These are phyloP conservation scores for Alouatta palliata DNA, from an alignment of 2,113 vertebrate species.

Conservation along the genomic window DNA sequence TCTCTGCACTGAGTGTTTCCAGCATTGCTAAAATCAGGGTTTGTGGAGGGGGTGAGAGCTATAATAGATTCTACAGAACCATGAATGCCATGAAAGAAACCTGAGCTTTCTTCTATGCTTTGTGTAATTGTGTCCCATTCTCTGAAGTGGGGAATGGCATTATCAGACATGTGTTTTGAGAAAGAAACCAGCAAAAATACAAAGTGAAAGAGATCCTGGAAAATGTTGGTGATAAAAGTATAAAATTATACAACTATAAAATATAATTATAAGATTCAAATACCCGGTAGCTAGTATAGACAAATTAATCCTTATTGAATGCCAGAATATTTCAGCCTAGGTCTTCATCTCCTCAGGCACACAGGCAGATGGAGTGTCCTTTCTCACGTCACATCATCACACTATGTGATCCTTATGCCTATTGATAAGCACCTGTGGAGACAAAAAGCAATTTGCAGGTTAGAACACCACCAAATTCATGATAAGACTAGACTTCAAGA, in stretches of 20 bases:
- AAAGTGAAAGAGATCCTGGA: neutral
- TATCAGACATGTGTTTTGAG: neutral
- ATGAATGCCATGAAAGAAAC: neutral
- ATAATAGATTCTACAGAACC: neutral
- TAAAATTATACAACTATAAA: too few relatives aligned
- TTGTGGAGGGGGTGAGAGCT: neutral
- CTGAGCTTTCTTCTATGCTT: neutral
- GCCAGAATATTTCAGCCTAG: neutral
- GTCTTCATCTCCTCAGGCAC: neutral
- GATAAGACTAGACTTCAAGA: neutral
- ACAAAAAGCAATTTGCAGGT: constrained; percentile 4
- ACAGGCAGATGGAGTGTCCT: neutral
- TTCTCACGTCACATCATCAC: neutral
- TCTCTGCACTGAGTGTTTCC: neutral
- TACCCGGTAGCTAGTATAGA: neutral
- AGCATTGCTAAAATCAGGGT: neutral
- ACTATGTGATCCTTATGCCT: neutral
- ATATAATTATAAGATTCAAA: neutral
- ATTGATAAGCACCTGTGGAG: neutral
- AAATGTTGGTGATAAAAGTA: neutral
- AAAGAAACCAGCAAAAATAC: neutral
- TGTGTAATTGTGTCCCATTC: neutral
- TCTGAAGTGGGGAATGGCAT: neutral
- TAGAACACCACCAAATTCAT: neutral
- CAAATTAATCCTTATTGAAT: neutral